Base-by-base conservation (phyloP, 1,140 invertebrate species). In the Rhizoglyphus robini region DNA sequence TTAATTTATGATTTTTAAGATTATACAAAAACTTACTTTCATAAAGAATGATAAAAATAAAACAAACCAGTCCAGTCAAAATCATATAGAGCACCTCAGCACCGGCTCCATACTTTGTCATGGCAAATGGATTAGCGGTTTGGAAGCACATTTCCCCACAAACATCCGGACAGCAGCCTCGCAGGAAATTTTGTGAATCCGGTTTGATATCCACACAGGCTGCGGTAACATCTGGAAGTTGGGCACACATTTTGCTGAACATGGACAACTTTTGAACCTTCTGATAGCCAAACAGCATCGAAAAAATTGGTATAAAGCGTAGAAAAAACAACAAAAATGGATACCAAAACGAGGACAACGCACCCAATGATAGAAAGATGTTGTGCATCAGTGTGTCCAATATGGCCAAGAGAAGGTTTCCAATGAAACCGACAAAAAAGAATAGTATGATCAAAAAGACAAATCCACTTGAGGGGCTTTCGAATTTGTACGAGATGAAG, bases 401-500 rank as follows among this genome's bases (percentile, higher is more conserved):
- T 11, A 25, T 23, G 20, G 8, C 51, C 8, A 54, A 20, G 20
- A 32, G 8, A 25, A 54, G 8, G 8, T 8, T 54, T 11, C 51
- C 51, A n/a, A n/a, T n/a, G n/a, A n/a, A n/a, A n/a, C n/a, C n/a
- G 8, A 54, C 8, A 54, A 11, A 54, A 23, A 5, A 11, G 8
- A 20, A 54, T 32, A 54, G 8, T 32, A 11, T 8, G 23, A 49
- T 34, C 1, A 71, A n/a, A 29, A 67, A 25, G 29, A 51, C 49
- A 59, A 72, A 70, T 23, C 71, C 71, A 34, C 36, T 31, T 31
- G 30, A 54, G 11, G 65, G 46, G 30, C 62, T 65, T 25, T 69
- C 66, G 31, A 63, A 60, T 3, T 67, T 4, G 46, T 64, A 66
- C 23, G 70, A 69, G 34, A 71, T 4, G 25, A 67, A 41, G 58